Conservation (phyloP, 2,113 vertebrate genomes). For the Meles meles region DNA sequence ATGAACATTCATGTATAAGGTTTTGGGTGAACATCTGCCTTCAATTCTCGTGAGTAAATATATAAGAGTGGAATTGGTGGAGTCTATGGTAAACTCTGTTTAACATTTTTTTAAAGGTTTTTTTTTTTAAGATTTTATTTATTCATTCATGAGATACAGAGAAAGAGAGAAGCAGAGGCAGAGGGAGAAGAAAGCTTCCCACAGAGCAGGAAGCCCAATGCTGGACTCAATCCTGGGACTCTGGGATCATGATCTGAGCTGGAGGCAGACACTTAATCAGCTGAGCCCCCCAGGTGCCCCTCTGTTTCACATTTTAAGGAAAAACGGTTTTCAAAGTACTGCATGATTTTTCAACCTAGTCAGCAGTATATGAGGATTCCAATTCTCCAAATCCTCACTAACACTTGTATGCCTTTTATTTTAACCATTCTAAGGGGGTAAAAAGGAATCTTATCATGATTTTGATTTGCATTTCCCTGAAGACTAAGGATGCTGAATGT, state of each 20-base stretch:
- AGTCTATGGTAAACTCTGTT: background rate
- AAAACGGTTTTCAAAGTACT: background rate
- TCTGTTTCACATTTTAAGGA: background rate
- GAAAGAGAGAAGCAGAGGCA: background rate
- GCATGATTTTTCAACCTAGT: background rate
- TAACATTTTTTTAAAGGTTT: background rate
- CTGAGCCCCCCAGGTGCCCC: background rate
- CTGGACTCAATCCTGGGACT: background rate
- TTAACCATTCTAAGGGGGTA: background rate
- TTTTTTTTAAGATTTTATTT: background rate
- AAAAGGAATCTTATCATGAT: background rate
- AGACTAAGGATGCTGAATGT: background rate
- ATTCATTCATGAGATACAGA: background rate
- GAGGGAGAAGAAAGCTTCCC: too few species aligned
- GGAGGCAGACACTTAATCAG: background rate
- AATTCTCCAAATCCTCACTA: background rate
- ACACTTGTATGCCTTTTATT: background rate
- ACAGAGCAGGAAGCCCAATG: too few species aligned
- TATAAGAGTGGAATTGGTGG: background rate
- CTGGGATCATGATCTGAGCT: background rate
- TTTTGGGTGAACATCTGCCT: background rate
- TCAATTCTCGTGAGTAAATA: background rate
- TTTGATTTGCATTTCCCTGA: background rate
- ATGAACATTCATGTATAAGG: background rate
- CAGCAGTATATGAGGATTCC: background rate